A percentile compares a stretch with the other conserved stretches of the same genome.
phyloP scores from a whole-genome alignment of 2,797 vertebrate genomes.

The Alectoris magna region DNA sequence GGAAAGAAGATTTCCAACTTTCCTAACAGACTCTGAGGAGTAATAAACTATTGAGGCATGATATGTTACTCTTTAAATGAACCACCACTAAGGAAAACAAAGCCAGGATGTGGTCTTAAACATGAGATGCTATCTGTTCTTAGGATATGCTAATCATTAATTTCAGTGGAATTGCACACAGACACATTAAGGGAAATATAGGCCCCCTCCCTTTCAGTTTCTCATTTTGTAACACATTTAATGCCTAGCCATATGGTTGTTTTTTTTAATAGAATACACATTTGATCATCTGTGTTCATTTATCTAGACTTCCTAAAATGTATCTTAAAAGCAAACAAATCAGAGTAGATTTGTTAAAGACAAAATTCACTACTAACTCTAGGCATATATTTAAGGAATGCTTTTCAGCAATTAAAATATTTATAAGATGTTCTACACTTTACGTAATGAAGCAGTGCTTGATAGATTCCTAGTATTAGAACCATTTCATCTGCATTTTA shows the following conservation, averaged over 20 bases:
- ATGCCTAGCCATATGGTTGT: conserved; percentile 12
- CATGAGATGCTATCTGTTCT: neutral
- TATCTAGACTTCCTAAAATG: conserved; percentile 16
- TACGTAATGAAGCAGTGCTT: neutral
- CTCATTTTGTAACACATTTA: conserved; percentile 35
- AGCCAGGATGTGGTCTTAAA: neutral
- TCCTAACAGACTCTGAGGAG: neutral
- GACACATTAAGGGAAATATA: neutral
- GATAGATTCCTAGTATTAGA: neutral
- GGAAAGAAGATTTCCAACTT: neutral
- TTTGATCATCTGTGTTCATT: conserved; percentile 50
- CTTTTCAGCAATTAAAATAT: conserved; percentile 20
- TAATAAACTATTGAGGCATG: neutral
- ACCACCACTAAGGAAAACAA: neutral
- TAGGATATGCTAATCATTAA: neutral
- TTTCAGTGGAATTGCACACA: neutral
- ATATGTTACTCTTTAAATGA: neutral
- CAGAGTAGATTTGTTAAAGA: neutral
- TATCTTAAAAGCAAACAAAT: conserved; percentile 9
- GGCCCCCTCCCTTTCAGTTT: neutral
- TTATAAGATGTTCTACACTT: neutral
- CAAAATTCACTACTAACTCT: conserved; percentile 17
- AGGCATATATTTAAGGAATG: neutral
- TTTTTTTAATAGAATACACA: conserved; percentile 41
- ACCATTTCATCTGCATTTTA: neutral